Evolutionary conservation across 2,888 invertebrate genomes (phyloP).

Genomic region (Teleiodes luculella): DNA sequence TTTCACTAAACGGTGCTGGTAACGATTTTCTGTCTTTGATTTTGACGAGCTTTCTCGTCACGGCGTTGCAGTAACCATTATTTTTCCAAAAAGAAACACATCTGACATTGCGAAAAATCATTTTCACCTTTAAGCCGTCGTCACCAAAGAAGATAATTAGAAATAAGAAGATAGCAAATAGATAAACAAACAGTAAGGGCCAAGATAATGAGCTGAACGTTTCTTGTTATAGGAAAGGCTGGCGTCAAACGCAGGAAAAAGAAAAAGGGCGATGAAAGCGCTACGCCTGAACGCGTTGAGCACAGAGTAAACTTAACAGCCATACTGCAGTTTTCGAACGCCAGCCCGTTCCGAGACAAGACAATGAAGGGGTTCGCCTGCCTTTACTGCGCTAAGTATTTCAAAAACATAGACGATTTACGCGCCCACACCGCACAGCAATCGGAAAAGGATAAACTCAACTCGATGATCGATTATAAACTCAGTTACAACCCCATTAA

Average conservation of each 20-base stretch:
- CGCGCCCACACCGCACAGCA: slow-evolving; percentile 59
- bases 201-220: slow-evolving; percentile 70
- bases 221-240: slow-evolving; percentile 73
- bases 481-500: slow-evolving; percentile 72
- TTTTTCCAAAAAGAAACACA: no score
- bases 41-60: no score
- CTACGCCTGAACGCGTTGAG: slow-evolving; percentile 69
- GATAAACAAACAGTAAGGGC: slow-evolving; percentile 44
- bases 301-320: slow-evolving; percentile 71
- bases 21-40: no score
- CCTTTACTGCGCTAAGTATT: slow-evolving; percentile 64
- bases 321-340: slow-evolving; percentile 71
- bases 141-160: slow-evolving; percentile 3
- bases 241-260: slow-evolving; percentile 62
- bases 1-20: no score
- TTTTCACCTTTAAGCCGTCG: neutral
- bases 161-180: slow-evolving; percentile 30
- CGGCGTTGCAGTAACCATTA: no score
- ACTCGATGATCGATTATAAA: slow-evolving; percentile 69
- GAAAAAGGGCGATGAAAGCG: slow-evolving; percentile 64
- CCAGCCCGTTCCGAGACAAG: slow-evolving; percentile 70
- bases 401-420: slow-evolving; percentile 54
- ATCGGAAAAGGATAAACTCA: slow-evolving; percentile 63
- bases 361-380: slow-evolving; percentile 68
- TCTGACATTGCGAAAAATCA: no score